These are phyloP conservation scores for Epistrophe grossulariae DNA, from an alignment of 2,888 invertebrate species.

Conservation along the genomic window DNA sequence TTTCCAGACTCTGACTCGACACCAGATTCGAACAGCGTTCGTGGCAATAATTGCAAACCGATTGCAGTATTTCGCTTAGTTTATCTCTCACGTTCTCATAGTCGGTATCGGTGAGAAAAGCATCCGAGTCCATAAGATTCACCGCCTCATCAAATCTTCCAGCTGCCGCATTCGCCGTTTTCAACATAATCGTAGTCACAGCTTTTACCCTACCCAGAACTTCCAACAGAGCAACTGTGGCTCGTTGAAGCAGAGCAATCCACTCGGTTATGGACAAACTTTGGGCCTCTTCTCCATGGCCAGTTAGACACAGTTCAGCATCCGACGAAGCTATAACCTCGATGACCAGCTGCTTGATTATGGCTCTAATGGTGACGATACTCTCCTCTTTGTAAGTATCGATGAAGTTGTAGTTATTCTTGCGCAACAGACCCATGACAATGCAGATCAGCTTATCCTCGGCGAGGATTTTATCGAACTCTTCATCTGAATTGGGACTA, in stretches of 20 bases:
- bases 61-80: conserved; percentile 90
- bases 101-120: conserved; percentile 89
- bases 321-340: conserved; percentile 88
- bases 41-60: conserved; percentile 96
- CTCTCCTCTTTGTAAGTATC: conserved; percentile 95
- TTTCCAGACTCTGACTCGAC: conserved; percentile 90
- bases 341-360: conserved; percentile 94
- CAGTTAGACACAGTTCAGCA: conserved; percentile 85
- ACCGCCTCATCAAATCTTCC: conserved; percentile 85
- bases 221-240: conserved; percentile 87
- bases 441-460: conserved; percentile 94
- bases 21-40: conserved; percentile 96
- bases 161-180: conserved; percentile 89
- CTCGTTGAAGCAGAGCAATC: conserved; percentile 87
- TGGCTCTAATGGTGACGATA: conserved; percentile 93
- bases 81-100: conserved; percentile 88
- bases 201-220: conserved; percentile 90
- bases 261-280: conserved; percentile 88
- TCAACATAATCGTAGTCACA: conserved; percentile 90
- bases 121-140: conserved; percentile 87
- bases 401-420: conserved; percentile 94
- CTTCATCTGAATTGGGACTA: conserved; percentile 79
- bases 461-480: conserved; percentile 86
- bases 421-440: conserved; percentile 94
- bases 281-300: conserved; percentile 84